Evolutionary conservation across 1,140 invertebrate species (phyloP).

Genomic region (Schlechtendalia chinensis): DNA sequence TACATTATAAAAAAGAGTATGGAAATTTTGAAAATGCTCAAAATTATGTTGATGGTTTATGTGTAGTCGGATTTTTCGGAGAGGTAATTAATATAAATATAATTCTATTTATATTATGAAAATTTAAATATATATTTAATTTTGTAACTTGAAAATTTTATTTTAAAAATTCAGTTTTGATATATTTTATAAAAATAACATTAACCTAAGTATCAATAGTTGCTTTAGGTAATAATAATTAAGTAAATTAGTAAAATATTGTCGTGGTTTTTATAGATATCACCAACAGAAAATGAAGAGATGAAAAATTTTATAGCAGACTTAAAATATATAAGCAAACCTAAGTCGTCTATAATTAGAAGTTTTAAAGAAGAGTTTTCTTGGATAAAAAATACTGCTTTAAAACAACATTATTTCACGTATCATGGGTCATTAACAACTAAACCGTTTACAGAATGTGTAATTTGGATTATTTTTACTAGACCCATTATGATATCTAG

Average conservation of each 20-base stretch:
- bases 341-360: not conserved
- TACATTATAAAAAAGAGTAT: constrained; percentile 68
- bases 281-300: not conserved
- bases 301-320: constrained; percentile 29
- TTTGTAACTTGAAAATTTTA: not conserved
- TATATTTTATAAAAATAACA: not conserved
- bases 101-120: not conserved
- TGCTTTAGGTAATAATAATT: not conserved
- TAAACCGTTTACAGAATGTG: constrained; percentile 68
- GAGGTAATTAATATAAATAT: constrained; percentile 63
- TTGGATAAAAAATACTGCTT: constrained; percentile 8
- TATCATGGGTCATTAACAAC: constrained; percentile 73
- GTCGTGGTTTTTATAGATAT: constrained; percentile 8
- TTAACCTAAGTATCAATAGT: not conserved
- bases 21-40: constrained; percentile 64
- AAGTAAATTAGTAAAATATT: not conserved
- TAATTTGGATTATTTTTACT: constrained; percentile 67
- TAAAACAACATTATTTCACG: constrained; percentile 59
- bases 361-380: constrained; percentile 20
- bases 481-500: constrained; percentile 41
- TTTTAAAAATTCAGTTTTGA: not conserved
- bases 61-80: constrained; percentile 81
- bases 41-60: constrained; percentile 69
- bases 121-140: not conserved
- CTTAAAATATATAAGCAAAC: not conserved